Percentiles rank a stretch among this genome's conserved stretches.
Conservation (phyloP, 2,113 vertebrate genomes). For the Labeo rohita region DNA sequence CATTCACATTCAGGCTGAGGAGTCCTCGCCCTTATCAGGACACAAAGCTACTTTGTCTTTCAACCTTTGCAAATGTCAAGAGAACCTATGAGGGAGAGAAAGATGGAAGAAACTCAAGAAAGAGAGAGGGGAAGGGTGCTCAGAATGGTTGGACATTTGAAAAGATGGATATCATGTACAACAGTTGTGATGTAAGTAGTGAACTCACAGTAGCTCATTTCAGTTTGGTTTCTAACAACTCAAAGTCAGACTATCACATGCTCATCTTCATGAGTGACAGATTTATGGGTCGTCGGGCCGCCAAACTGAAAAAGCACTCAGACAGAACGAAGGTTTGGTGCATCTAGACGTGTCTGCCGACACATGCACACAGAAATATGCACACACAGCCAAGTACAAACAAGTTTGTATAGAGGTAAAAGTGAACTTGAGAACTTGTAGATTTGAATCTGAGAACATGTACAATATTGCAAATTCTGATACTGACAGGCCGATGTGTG, state of each 20-base stretch:
- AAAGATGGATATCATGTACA: slow-evolving; percentile 14
- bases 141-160: slow-evolving; percentile 6
- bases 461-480: neutral
- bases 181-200: neutral
- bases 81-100: slow-evolving; percentile 53
- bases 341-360: neutral
- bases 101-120: slow-evolving; percentile 43
- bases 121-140: slow-evolving; percentile 25
- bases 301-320: neutral
- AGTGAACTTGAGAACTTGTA: neutral
- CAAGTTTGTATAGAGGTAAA: neutral
- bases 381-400: slow-evolving; percentile 22
- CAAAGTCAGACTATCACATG: neutral
- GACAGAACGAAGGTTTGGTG: neutral
- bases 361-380: slow-evolving; percentile 31
- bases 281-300: neutral
- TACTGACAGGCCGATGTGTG: neutral
- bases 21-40: slow-evolving; percentile 76
- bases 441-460: neutral
- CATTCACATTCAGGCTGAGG: slow-evolving; percentile 75
- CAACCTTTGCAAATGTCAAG: slow-evolving; percentile 85
- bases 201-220: neutral
- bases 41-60: slow-evolving; percentile 81
- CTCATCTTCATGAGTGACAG: neutral
- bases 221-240: neutral